Evolutionary conservation across 2,888 invertebrate species (phyloP), one percentile per base, ranked within the genome.

Genomic region (Notocelia uddmanniana): DNA sequence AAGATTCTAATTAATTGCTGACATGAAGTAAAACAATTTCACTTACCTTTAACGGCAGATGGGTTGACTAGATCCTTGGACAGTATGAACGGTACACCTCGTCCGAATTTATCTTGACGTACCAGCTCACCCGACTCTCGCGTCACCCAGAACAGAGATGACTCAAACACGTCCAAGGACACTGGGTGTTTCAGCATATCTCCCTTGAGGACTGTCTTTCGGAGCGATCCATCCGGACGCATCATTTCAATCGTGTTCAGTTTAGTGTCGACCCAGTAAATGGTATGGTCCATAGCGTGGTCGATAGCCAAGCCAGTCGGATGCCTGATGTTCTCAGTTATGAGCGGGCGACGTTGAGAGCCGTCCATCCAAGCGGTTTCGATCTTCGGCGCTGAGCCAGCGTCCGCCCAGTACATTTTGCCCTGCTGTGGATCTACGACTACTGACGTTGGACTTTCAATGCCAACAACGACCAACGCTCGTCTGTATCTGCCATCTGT

Each of bases 341-440:
- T 96, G 2, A 99, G 87, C 0, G 97, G 96, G 68, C 96, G 94
- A 2, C 98, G 95, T 85, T 98, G 97, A 0, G 97, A 97, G 0
- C 99, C 99, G 83, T 99, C 99, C 98, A 99, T 98, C 98, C 99
- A 99, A 1, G 98, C 96, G 3, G 96, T 95, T 87, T 99, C 99
- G 74, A 99, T 98, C 89, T 98, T 99, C 0, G 98, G 98, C 3
- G 96, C 96, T 0, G 96, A 96, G 6, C 99, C 98, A 0, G 97
- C 97, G 87, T 99, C 99, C 0, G 98, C 96, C 98, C 99, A 99
- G 90, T 97, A 98, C 95, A 99, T 96, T 76, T 96, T 94, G 0
- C 99, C 98, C 74, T 95, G 87, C 78, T 97, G 96, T 0, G 98
- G 98, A 92, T 99, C 98, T 0, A 99, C 95, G 0, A 96, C 98